These are phyloP conservation scores for Paramacrobiotus metropolitanus DNA, from an alignment of 1,140 invertebrate species.

Conservation along the genomic window DNA sequence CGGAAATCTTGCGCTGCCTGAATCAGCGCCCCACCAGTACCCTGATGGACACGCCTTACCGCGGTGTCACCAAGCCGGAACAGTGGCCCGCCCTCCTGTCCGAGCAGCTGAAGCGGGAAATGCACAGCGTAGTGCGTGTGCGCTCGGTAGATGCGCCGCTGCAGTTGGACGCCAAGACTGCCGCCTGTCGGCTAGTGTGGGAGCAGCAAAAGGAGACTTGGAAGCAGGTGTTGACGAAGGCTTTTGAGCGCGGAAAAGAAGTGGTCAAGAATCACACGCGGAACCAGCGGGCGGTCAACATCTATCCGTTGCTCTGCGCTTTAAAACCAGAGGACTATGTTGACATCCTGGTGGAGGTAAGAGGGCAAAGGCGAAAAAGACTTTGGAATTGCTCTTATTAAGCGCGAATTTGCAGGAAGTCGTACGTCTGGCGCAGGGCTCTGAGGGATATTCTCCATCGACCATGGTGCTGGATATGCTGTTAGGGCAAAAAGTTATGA, in stretches of 20 bases:
- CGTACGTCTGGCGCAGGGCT: conserved; percentile 38
- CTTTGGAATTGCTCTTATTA: conserved; percentile 6
- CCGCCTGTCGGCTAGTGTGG: conserved; percentile 29
- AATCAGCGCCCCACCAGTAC: background rate
- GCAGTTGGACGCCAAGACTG: conserved; percentile 19
- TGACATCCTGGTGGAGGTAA: conserved; percentile 28
- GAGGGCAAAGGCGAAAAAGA: conserved; percentile 5
- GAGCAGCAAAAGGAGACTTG: conserved; percentile 36
- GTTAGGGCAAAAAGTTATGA: conserved; percentile 36
- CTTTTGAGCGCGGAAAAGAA: conserved; percentile 40
- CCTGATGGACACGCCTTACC: background rate
- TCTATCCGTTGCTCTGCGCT: conserved; percentile 48
- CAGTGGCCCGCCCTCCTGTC: background rate
- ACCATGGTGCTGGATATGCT: conserved; percentile 34
- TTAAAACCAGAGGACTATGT: conserved; percentile 38
- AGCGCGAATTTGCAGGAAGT: conserved; percentile 36
- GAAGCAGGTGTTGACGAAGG: conserved; percentile 31
- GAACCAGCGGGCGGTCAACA: conserved; percentile 24
- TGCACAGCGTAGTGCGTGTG: conserved; percentile 34
- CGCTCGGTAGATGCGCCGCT: conserved; percentile 34
- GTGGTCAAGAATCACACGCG: conserved; percentile 28
- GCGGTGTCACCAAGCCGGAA: background rate
- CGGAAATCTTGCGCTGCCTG: background rate
- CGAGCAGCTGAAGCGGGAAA: conserved; percentile 41
- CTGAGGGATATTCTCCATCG: conserved; percentile 49